Evolutionary conservation across 2,888 invertebrate species (phyloP).

Genomic region (Watsonalla binaria): DNA sequence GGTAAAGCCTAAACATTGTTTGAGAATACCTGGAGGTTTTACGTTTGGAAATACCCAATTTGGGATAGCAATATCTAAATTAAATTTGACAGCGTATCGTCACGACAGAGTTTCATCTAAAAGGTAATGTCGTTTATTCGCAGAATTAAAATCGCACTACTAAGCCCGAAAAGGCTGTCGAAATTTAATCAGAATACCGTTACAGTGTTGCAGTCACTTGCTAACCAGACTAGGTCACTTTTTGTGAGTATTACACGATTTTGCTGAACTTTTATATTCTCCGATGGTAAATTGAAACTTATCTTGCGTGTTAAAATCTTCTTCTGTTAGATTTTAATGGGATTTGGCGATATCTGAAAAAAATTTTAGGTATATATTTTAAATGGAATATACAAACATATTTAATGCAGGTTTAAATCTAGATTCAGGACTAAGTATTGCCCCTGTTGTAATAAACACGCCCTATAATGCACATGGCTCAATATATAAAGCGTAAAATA

Average conservation of each 20-base stretch:
- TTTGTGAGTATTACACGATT: slow-evolving; percentile 40
- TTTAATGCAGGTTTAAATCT: no score
- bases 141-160: slow-evolving; percentile 48
- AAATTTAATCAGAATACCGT: slow-evolving; percentile 71
- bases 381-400: no score
- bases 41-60: no score
- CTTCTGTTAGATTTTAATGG: background rate
- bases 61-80: background rate
- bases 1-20: no score
- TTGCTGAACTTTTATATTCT: background rate
- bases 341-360: no score
- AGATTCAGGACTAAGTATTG: no score
- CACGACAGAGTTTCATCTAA: background rate
- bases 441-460: no score
- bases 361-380: no score
- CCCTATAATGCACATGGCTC: no score
- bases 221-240: slow-evolving; percentile 73
- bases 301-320: background rate
- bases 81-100: background rate
- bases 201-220: slow-evolving; percentile 68
- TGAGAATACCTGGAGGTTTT: no score
- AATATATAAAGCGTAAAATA: no score
- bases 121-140: slow-evolving; percentile 23
- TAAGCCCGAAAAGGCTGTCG: slow-evolving; percentile 49
- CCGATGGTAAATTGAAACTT: background rate